Base-by-base conservation (phyloP, 2,113 vertebrate species). In the Rissa tridactyla region DNA sequence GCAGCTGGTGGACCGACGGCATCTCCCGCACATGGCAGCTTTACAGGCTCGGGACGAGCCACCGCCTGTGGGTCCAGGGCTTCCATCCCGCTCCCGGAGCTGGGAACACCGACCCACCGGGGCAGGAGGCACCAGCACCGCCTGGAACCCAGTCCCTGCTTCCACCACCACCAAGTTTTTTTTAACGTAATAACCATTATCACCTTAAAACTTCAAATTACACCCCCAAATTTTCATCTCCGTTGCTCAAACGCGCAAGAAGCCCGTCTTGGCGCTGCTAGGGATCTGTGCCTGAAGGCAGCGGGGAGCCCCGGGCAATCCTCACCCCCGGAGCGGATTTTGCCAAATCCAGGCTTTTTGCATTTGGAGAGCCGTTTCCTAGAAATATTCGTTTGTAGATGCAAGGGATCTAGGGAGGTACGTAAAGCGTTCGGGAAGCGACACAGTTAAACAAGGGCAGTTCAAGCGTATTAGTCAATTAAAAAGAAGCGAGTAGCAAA, bases 211-310 rank as follows among this genome's bases (percentile, higher is more conserved):
- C 52, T 38, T 46, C 46, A 7, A 15, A 42, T 7, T 3, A 6
- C 9, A 1, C 16, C 32, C 22, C 10, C 30, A 23, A 6, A 9
- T 23, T 52, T 15, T 13, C 2, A 0, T 8, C 36, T 54, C 32
- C 4, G 0, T 0, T 2, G 36, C 9, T 4, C 8, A 6, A 49
- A n/a, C 0, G 1, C 52, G 17, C 10, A 5, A 27, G 60, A 34
- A 61, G 34, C n/a, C 57, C 29, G 11, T 17, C 57, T 22, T 9
- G 32, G 32, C 32, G 18, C 8, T 32, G 55, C 54, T 57, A 6
- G 30, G 30, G 18, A 57, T 57, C 17, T 18, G 27, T 55, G 36
- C 60, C 18, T 9, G 4, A 3, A 16, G 40, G 62, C 42, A 6
- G 15, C 77, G 6, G 61, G 40, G 42, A 82, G 60, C 68, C 71